Percentiles rank a stretch among this genome's conserved stretches.
Evolutionary conservation across 2,888 invertebrate species (phyloP).

Genomic region (Dicyrtoma fusca): DNA sequence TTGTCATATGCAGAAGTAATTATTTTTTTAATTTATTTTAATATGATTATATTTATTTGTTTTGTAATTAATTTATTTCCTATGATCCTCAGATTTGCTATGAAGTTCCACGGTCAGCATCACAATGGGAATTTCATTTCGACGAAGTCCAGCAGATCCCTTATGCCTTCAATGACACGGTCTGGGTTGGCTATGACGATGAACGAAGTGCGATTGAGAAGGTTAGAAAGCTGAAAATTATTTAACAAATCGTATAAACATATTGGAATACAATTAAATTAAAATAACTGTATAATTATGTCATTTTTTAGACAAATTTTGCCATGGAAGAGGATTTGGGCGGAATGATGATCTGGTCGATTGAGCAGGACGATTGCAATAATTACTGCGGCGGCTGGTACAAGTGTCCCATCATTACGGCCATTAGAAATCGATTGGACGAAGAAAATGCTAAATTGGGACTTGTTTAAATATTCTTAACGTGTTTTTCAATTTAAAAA

Average conservation of each 20-base stretch:
- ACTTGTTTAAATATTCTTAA: too few species aligned
- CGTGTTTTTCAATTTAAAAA: too few species aligned
- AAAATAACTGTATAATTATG: not conserved
- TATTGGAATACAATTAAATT: too few species aligned
- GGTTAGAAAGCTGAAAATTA: not conserved
- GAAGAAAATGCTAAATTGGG: too few species aligned
- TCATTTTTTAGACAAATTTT: slow-evolving; percentile 5
- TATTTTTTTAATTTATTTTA: not conserved
- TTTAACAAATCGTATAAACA: not conserved
- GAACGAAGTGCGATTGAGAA: slow-evolving; percentile 21
- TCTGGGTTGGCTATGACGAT: slow-evolving; percentile 37
- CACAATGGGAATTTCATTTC: slow-evolving; percentile 22
- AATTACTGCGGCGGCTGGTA: slow-evolving; percentile 22
- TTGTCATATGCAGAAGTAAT: slow-evolving; percentile 60
- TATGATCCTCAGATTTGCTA: slow-evolving; percentile 14
- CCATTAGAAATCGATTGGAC: slow-evolving; percentile 7
- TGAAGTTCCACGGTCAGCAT: not conserved
- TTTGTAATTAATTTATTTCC: too few species aligned
- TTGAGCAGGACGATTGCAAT: slow-evolving; percentile 31
- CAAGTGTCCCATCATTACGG: slow-evolving; percentile 10
- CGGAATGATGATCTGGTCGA: slow-evolving; percentile 31
- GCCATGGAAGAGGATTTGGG: not conserved
- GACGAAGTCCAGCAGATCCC: slow-evolving; percentile 29
- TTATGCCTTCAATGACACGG: slow-evolving; percentile 16
- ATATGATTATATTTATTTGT: too few species aligned